phyloP scores from a whole-genome alignment of 2,888 invertebrate genomes.

The Margaritifera margaritifera region DNA sequence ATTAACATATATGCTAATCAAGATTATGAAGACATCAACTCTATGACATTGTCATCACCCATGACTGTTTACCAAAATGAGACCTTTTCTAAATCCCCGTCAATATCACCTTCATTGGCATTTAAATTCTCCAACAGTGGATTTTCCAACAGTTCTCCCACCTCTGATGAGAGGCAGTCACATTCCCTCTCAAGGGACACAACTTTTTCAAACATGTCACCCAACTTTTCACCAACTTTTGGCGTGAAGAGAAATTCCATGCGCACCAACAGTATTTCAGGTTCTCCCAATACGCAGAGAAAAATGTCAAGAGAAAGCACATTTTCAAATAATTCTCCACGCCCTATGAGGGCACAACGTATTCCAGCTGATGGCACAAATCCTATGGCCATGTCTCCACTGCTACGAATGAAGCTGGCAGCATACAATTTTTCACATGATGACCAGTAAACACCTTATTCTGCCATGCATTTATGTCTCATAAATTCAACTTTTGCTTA shows the following conservation, averaged over 20 bases:
- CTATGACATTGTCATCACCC: slow-evolving; percentile 1
- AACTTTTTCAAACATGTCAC: slow-evolving; percentile 25
- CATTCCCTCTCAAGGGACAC: slow-evolving; percentile 15
- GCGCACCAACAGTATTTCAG: slow-evolving; percentile 7
- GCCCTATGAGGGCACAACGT: slow-evolving; percentile 27
- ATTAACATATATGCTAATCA: slow-evolving; percentile 52
- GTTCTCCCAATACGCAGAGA: slow-evolving; percentile 29
- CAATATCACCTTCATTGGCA: slow-evolving; percentile 6
- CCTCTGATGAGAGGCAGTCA: slow-evolving; percentile 27
- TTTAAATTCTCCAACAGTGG: slow-evolving; percentile 30
- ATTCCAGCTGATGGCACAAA: slow-evolving; percentile 39
- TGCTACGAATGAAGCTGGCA: slow-evolving; percentile 35
- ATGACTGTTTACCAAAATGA: slow-evolving; percentile 24
- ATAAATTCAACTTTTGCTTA: too few relatives aligned
- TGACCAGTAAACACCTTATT: slow-evolving; percentile 5
- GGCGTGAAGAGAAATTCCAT: slow-evolving; percentile 20
- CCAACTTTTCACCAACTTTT: slow-evolving; percentile 24
- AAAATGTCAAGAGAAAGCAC: slow-evolving; percentile 41
- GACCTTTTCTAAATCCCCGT: slow-evolving; percentile 17
- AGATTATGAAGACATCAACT: slow-evolving; percentile 58
- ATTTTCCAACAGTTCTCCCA: slow-evolving; percentile 20
- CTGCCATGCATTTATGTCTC: too few relatives aligned
- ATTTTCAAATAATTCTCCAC: slow-evolving; percentile 34
- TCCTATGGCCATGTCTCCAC: slow-evolving; percentile 34
- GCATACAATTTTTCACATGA: slow-evolving; percentile 39